Base-by-base conservation (phyloP, 2,113 vertebrate species). In the Brevimyrus niger region DNA sequence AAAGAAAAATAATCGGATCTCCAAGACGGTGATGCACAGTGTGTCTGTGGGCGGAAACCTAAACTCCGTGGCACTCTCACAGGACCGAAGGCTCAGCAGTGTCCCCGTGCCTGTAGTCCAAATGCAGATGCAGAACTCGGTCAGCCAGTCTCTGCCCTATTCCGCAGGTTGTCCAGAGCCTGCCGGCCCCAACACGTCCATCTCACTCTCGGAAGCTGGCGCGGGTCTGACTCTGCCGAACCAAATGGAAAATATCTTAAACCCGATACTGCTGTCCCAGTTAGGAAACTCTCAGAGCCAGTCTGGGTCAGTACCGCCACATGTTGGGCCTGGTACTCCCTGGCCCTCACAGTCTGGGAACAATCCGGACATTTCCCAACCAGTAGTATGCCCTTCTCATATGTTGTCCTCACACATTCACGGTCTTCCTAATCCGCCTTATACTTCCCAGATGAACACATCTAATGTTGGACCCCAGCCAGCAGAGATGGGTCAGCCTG, bases 231-330 rank as follows among this genome's bases (percentile, higher is more conserved):
- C 96, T 92, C 95, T 96, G 69, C 95, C 97, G 50, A 91, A 93
- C 21, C 95, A 97, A 83, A 93, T 98, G 93, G 96, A 96, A 90
- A 97, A 91, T 90, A 89, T 97, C 88, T 93, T 96, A 2, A 92
- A 93, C 93, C 96, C 97, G 48, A 91, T 97, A 88, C 95, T 98
- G 86, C 94, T 97, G 55, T 53, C 96, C 46, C 96, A 95, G 82
- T 92, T 97, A 87, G 97, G 95, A 92, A 93, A 86, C 23, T 44
- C 91, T 50, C 11, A 82, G 61, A 91, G 90, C 90, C 89, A 90
- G 51, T 88, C 91, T 0, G 91, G 91, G 84, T 91, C 94, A 91
- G 93, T 95, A 90, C 94, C 94, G 58, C 48, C 92, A 42, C 91
- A 93, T 21, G 80, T 90, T 46, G 89, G 93, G 51, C 44, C 65